Evolutionary conservation across 1,140 invertebrate genomes (phyloP), one percentile per base, ranked within the genome.

Genomic region (Archivesica marissinica): DNA sequence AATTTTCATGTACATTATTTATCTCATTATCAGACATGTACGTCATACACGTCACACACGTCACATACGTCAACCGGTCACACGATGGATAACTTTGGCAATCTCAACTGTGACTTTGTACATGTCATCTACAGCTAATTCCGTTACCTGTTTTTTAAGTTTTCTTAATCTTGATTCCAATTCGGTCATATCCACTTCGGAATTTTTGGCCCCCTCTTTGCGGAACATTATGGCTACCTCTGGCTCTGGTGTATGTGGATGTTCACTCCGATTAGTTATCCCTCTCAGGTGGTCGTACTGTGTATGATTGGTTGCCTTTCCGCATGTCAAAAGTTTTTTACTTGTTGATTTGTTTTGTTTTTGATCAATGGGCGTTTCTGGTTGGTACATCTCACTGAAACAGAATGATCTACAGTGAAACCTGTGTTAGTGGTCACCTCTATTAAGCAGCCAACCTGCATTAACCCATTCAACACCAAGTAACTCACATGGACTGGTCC

Each of bases 231-330:
- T 95, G 25, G 96, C 96, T 2, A 97, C 96, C 94, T 94, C 93
- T 35, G 96, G 96, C 90, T 96, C 96, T 47, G 96, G 96, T 44
- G 96, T 95, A 80, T 95, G 92, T 0, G 95, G 95, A 92, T 96
- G 96, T 86, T 95, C 95, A 86, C 95, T 96, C 81, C 97, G 94
- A 89, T 97, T 96, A 17, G 96, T 95, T 56, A 98, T 96, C 35
- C 97, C 97, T 59, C 97, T 95, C 64, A 98, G 94, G 94, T 97
- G 97, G 91, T 98, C 97, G 94, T 97, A 98, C 92, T 97, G 97
- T 15, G 97, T 97, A 91, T 96, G 97, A 94, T 98, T 98, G 0
- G 97, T 97, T 59, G 97, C 95, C 94, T 97, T 97, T 2, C 97
- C 97, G 94, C 97, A 98, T 90, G 97, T 96, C 77, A 98, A 93